Base-by-base conservation (phyloP, 2,113 vertebrate species). In the Gymnarchus niloticus region DNA sequence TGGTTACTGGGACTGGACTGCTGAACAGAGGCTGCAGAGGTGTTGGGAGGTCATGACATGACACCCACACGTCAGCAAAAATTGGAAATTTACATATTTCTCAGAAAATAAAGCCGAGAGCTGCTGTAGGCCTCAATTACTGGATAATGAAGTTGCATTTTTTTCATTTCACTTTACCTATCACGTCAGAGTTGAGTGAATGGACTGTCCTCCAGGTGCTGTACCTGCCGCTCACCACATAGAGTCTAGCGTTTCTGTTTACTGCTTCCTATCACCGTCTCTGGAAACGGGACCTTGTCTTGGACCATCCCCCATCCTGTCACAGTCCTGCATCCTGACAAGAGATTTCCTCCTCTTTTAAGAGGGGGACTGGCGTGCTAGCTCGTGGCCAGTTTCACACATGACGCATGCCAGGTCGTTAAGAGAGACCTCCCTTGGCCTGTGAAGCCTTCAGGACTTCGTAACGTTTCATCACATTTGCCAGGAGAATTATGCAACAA, bases 311-410 rank as follows among this genome's bases (percentile, higher is more conserved):
- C 51, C 12, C 46, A 51, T 49, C 51, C 48, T 81, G 49, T 7
- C 48, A 9, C 14, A 33, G 5, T 28, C 51, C 28, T 0, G 51
- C 80, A 54, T 54, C 93, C 92, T 92, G 93, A 91, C 91, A 91
- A 92, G 89, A 89, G 89, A 54, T 89, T 92, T 91, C 85, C 83
- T 81, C 86, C 82, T 81, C 87, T 91, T 92, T 91, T 82, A 88
- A 89, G 86, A 87, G 85, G 89, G 73, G 48, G 54, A 78, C 41
- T 85, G 80, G 3, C 41, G 69, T 44, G 59, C 87, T 37, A 19
- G 85, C 87, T 56, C 87, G 54, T 85, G 61, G 81, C 88, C 88
- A 89, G 1, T 90, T 56, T 44, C 85, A 85, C 86, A 49, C 25
- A 83, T 87, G 83, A 88, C 81, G 52, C 78, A 89, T 87, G 92